Base-by-base conservation (phyloP, 2,888 invertebrate species). In the Portevinia maculata region DNA sequence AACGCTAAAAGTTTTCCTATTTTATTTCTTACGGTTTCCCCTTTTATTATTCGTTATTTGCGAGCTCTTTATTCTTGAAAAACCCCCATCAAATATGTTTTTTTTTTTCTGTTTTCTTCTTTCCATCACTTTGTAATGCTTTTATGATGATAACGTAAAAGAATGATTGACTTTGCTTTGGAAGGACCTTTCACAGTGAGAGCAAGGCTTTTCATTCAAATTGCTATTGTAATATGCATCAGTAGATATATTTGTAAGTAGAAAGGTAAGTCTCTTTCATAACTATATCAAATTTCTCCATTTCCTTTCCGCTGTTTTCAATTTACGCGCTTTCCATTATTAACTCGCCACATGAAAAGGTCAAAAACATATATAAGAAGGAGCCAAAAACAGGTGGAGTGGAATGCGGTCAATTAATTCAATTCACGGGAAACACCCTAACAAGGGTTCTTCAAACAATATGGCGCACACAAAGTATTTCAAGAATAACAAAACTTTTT, bases 401-500 rank as follows among this genome's bases (percentile, higher is more conserved):
- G 44, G 19, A 44, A 44, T 44, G 44, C 44, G 44, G 44, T 44
- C 44, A 44, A 44, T 44, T 44, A 44, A 19, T 44, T 44, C 11
- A 44, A 19, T 44, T 44, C 11, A 44, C 11, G 21, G 17, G 44
- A 11, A 44, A 44, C 44, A 19, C 44, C 44, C 44, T 44, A 19
- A 44, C 17, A 44, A 44, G 11, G 11, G 44, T 9, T 39, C 7
- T 13, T 6, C 39, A 39, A 13, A 13, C 39, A 39, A 39, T 39
- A 39, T 39, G 39, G 15, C 6, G 5, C 6, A 39, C 37, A 39
- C 37, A 39, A 39, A 39, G 13, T 13, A 39, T 7, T 24, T 39
- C 39, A 13, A 13, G 39, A 7, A 0, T 6, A 39, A 13, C 7
- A 39, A 24, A 39, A 39, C 13, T 39, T 39, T 39, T 39, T 39